Evolutionary conservation across 1,140 invertebrate genomes (phyloP), one percentile per base, ranked within the genome.

Genomic region (Dermatophagoides farinae): DNA sequence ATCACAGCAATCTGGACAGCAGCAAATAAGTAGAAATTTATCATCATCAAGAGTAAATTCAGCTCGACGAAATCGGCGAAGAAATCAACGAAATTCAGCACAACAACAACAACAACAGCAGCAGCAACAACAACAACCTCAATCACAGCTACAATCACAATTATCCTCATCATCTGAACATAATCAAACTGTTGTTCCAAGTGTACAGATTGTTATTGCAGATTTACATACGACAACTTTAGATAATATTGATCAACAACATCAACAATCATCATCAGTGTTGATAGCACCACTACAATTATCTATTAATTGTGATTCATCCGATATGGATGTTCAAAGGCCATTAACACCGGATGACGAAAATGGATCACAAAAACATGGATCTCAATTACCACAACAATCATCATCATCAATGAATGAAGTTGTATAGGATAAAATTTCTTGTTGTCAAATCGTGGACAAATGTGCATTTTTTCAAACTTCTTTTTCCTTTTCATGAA

Each of bases 221-320:
- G 53, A 55, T 12, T 25, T 55, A 5, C 31, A 31, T 31, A 4
- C 31, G 8, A 31, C 31, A 31, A 31, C 31, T 8, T 31, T 8
- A 51, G 4, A 2, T 6, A 51, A 18, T 6, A 23, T 23, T 51
- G n/a, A 23, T 51, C 49, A 23, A 51, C 18, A 23, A 14, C 2
- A 23, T 8, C 49, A 51, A 22, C 31, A 31, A 31, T 31, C 31
- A 31, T 31, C 31, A 31, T 16, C 46, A 1, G 44, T 44, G n/a
- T 23, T 60, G 14, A 60, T 60, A 16, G 58, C 58, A 5, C 58
- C 58, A 11, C 43, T 44, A 22, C 46, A 50, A 39, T 25, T 60
- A 14, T 60, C 58, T 6, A 47, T 60, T 50, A 60, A 60, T 25
- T 60, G 58, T 50, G 58, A 60, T 25, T 49, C 41, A 31, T 31